A percentile compares a stretch with the other conserved stretches of the same genome.
Conservation (phyloP, 2,113 vertebrate genomes). For the Corvus moneduloides region DNA sequence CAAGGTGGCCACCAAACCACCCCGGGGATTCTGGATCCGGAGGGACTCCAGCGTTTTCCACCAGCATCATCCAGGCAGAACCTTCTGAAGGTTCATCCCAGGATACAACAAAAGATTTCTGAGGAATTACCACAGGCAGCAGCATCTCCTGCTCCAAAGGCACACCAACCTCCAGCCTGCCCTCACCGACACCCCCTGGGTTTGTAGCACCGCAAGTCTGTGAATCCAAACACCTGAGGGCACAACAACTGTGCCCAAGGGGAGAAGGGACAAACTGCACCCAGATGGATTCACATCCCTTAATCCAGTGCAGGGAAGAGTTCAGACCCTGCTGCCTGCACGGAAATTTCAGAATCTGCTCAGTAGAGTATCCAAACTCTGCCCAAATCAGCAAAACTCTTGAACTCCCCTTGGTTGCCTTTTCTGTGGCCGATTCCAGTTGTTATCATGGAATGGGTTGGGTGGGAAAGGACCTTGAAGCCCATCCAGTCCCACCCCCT, state of each 20-base stretch:
- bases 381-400: background rate
- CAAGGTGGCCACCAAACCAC: background rate
- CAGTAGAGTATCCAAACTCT: background rate
- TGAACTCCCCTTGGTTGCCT: background rate
- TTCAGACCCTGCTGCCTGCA: background rate
- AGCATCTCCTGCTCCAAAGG: background rate
- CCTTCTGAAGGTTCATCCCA: background rate
- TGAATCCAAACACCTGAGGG: background rate
- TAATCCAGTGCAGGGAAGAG: background rate
- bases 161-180: background rate
- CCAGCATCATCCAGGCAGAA: background rate
- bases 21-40: background rate
- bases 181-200: background rate
- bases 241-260: background rate
- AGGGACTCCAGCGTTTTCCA: background rate
- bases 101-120: background rate
- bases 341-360: background rate
- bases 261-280: background rate
- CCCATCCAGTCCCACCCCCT: rapidly evolving
- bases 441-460: background rate
- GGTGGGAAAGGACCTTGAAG: background rate
- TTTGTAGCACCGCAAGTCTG: background rate
- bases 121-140: background rate
- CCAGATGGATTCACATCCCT: background rate
- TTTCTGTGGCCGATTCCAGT: background rate